Evolutionary conservation across 2,888 invertebrate species (phyloP).

Genomic region (Eubasilissa splendida): DNA sequence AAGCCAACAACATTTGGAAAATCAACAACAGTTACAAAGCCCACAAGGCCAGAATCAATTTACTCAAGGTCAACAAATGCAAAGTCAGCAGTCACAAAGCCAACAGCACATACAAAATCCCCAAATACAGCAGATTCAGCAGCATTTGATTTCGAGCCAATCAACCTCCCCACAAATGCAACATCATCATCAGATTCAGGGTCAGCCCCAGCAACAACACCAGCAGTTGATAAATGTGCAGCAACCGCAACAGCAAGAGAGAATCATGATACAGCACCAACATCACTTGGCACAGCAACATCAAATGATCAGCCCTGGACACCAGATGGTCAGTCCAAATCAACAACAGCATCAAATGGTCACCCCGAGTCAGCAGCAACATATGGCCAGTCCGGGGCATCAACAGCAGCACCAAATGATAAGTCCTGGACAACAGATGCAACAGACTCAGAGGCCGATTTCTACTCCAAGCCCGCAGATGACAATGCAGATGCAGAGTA

Average conservation of each 20-base stretch:
- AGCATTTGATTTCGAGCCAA: constrained; percentile 48
- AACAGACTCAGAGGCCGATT: constrained; percentile 62
- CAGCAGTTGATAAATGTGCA: constrained; percentile 60
- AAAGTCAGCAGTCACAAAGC: constrained; percentile 56
- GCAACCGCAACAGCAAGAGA: constrained; percentile 65
- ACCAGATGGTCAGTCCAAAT: constrained; percentile 34
- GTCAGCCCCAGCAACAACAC: constrained; percentile 49
- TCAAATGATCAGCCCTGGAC: constrained; percentile 34
- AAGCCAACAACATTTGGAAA: constrained; percentile 62
- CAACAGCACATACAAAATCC: constrained; percentile 47
- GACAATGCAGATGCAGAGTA: constrained; percentile 64
- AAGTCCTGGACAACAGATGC: constrained; percentile 45
- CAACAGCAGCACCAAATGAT: constrained; percentile 59
- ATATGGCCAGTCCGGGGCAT: constrained; percentile 34
- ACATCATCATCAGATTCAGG: constrained; percentile 54
- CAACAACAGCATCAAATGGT: constrained; percentile 42
- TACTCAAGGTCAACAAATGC: constrained; percentile 70
- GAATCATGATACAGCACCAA: constrained; percentile 61
- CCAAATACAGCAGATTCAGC: constrained; percentile 55
- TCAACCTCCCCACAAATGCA: constrained; percentile 51
- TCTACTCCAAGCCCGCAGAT: constrained; percentile 72
- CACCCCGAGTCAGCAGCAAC: constrained; percentile 56
- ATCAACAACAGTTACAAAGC: constrained; percentile 68
- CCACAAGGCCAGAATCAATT: constrained; percentile 65
- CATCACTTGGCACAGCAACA: constrained; percentile 57